Conservation (phyloP, 2,113 vertebrate species). For the Ovibos moschatus region DNA sequence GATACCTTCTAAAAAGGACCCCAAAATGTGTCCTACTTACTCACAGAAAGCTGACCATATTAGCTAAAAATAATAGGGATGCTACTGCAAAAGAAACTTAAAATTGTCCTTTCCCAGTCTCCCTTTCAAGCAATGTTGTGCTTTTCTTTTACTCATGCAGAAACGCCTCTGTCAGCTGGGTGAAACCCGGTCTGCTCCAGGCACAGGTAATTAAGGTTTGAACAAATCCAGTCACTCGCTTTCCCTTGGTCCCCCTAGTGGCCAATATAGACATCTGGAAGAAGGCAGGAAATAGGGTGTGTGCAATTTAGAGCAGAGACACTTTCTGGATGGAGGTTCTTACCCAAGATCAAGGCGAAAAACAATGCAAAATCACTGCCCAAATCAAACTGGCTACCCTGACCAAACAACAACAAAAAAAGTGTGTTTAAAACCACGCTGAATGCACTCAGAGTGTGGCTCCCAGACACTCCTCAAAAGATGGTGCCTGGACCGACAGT, state of each 20-base stretch:
- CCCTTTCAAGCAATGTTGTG: background rate
- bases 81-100: background rate
- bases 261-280: background rate
- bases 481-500: background rate
- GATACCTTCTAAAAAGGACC: background rate
- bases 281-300: background rate
- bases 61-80: background rate
- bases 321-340: background rate
- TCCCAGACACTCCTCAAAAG: background rate
- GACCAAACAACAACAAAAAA: background rate
- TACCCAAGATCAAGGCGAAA: background rate
- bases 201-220: no score
- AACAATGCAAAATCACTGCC: background rate
- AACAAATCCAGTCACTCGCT: background rate
- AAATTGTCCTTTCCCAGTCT: background rate
- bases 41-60: background rate
- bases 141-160: background rate
- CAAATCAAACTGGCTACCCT: background rate
- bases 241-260: background rate
- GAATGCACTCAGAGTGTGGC: background rate
- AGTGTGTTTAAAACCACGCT: background rate
- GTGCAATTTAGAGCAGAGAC: background rate
- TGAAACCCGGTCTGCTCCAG: background rate
- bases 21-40: background rate
- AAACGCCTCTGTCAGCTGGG: accelerated